Evolutionary conservation across 2,888 invertebrate species (phyloP).

Genomic region (Plutella xylostella): DNA sequence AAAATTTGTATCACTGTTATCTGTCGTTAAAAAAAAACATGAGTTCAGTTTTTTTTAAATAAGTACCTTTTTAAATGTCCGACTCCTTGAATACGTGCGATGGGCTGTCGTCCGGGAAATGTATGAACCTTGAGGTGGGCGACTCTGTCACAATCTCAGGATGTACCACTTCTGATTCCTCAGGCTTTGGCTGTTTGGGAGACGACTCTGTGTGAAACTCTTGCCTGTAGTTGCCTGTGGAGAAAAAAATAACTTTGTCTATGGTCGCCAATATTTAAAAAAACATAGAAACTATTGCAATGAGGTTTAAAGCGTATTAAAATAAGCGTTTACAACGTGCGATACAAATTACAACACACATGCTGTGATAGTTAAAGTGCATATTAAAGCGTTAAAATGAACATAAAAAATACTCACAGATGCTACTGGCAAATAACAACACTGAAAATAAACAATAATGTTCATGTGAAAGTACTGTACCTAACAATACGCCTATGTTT

Average conservation of each 20-base stretch:
- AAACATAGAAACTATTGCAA: not conserved
- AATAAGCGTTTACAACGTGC: not conserved
- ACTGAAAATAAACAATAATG: no score
- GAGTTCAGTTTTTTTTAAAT: not conserved
- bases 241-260: no score
- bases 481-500: no score
- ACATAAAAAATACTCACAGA: no score
- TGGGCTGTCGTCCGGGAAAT: slow-evolving; percentile 47
- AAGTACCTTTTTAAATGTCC: slow-evolving; percentile 37
- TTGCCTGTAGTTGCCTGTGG: slow-evolving; percentile 55
- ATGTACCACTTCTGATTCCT: slow-evolving; percentile 31
- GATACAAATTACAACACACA: no score
- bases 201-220: slow-evolving; percentile 54
- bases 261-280: no score
- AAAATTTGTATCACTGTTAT: not conserved
- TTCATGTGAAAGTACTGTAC: no score
- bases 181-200: slow-evolving; percentile 43
- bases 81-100: slow-evolving; percentile 52
- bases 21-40: not conserved
- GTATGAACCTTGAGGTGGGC: slow-evolving; percentile 52
- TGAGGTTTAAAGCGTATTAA: not conserved
- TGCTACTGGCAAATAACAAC: no score
- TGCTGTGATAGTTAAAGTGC: no score
- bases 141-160: slow-evolving; percentile 33
- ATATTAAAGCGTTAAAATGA: no score